Base-by-base conservation (phyloP, 2,797 vertebrate genomes). In the Sebastiscus albofasciatus region DNA sequence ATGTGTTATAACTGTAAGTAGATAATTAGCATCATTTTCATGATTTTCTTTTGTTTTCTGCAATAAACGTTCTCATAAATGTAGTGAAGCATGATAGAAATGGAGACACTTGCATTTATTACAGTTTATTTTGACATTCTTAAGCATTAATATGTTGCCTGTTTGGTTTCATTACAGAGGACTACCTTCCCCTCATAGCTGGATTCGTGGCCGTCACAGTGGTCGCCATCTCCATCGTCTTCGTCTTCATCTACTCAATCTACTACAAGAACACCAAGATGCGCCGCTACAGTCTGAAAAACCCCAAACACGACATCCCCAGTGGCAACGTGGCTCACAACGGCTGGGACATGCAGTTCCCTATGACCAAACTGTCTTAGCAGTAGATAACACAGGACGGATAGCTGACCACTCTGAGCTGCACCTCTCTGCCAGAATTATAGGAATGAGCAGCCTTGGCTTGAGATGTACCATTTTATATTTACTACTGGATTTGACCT, bases 231-330 rank as follows among this genome's bases (percentile, higher is more conserved):
- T 94, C 93, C 1, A 29, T 94, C 66, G 12, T 94, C 78, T 96
- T 96, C 70, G 0, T 93, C 81, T 92, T 92, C 88, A 94, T 96
- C 87, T 96, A 93, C 89, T 96, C 92, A 0, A 95, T 96, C 89
- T 96, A 96, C 91, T 96, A 96, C 91, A 96, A 96, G 90, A 96
- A 95, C 90, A 96, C 95, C 76, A 96, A 93, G 91, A 96, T 94
- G 95, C 95, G 96, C 1, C 92, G 77, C 69, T 96, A 96, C 90
- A 95, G 82, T 81, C 85, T 96, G n/a, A 95, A 96, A 83, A 94
- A 94, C 49, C 91, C 93, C 69, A 96, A 93, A 74, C 83, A 90
- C 42, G 87, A 56, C 80, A 56, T 56, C 26, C 92, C 90, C 49
- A 95, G 93, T 1, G 91, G 94, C 68, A 92, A 96, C n/a, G 90